phyloP scores from a whole-genome alignment of 2,113 vertebrate genomes.

The Hiodon alosoides region DNA sequence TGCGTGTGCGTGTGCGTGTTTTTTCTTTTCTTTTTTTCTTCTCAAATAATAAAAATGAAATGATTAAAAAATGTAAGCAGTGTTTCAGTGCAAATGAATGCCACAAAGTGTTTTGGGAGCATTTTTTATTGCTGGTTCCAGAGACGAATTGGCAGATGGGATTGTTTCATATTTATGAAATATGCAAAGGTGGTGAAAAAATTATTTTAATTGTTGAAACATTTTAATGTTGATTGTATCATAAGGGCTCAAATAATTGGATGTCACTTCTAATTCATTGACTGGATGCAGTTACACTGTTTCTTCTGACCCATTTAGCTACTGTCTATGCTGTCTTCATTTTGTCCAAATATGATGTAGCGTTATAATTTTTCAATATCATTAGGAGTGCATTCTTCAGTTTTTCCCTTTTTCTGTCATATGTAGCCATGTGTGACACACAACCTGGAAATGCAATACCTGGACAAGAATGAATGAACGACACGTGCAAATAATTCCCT shows the following conservation, averaged over 20 bases:
- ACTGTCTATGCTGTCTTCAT: neutral
- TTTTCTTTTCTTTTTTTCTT: slow-evolving; percentile 48
- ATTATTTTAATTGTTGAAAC: neutral
- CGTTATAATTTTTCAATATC: too few species aligned
- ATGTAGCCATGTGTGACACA: too few species aligned
- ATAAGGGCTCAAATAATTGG: neutral
- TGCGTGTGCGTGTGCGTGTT: slow-evolving; percentile 40
- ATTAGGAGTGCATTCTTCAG: too few species aligned
- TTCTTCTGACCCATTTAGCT: neutral
- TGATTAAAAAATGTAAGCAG: slow-evolving; percentile 52
- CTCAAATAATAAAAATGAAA: slow-evolving; percentile 70
- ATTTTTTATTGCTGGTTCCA: too few species aligned
- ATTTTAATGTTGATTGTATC: slow-evolving; percentile 3
- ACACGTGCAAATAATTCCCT: neutral
- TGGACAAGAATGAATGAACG: neutral
- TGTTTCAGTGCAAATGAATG: neutral
- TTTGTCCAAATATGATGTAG: too few species aligned
- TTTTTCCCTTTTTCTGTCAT: neutral
- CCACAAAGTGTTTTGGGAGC: neutral
- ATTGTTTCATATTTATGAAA: neutral
- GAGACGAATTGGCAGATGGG: too few species aligned
- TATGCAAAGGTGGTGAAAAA: neutral
- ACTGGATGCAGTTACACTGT: neutral
- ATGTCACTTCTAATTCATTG: neutral
- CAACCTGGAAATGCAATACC: too few species aligned